Percentiles rank a stretch among this genome's conserved stretches.
Conservation (phyloP, 2,888 invertebrate genomes). For the Campoplex nolae region DNA sequence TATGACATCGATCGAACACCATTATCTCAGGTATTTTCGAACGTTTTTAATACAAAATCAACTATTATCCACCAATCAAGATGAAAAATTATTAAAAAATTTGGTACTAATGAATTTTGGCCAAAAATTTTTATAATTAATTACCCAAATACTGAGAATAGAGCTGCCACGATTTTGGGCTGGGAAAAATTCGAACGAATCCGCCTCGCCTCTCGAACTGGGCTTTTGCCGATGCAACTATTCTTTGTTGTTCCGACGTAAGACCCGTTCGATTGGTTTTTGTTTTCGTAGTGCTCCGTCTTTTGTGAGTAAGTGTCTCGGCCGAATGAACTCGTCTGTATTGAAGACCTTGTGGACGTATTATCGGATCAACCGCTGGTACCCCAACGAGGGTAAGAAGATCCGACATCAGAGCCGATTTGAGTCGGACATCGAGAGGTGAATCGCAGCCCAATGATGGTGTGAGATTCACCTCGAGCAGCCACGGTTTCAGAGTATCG, state of each 20-base stretch:
- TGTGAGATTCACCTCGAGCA: slow-evolving; percentile 97
- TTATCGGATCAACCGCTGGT: slow-evolving; percentile 90
- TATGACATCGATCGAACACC: too few species aligned
- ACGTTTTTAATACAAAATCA: too few species aligned
- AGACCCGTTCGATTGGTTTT: slow-evolving; percentile 85
- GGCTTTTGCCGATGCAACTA: slow-evolving; percentile 90
- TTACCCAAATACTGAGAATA: slow-evolving; percentile 92
- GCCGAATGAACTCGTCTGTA: slow-evolving; percentile 91
- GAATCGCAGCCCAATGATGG: slow-evolving; percentile 97
- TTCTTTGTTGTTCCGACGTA: slow-evolving; percentile 91
- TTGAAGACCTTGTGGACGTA: slow-evolving; percentile 85
- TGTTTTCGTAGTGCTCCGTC: slow-evolving; percentile 81
- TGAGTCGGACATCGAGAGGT: slow-evolving; percentile 96
- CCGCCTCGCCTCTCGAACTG: slow-evolving; percentile 95
- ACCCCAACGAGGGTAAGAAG: slow-evolving; percentile 96
- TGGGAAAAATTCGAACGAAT: slow-evolving; percentile 96
- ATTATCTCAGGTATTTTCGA: too few species aligned
- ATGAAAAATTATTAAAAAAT: too few species aligned
- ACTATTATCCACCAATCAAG: too few species aligned
- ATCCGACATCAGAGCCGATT: slow-evolving; percentile 96
- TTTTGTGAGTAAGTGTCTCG: slow-evolving; percentile 86
- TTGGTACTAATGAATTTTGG: too few species aligned
- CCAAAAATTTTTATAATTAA: too few species aligned
- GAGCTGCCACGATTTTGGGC: slow-evolving; percentile 94
- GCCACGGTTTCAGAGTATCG: slow-evolving; percentile 96